Evolutionary conservation across 2,888 invertebrate species (phyloP), one percentile per base, ranked within the genome.

Genomic region (Vesta saturnalis): DNA sequence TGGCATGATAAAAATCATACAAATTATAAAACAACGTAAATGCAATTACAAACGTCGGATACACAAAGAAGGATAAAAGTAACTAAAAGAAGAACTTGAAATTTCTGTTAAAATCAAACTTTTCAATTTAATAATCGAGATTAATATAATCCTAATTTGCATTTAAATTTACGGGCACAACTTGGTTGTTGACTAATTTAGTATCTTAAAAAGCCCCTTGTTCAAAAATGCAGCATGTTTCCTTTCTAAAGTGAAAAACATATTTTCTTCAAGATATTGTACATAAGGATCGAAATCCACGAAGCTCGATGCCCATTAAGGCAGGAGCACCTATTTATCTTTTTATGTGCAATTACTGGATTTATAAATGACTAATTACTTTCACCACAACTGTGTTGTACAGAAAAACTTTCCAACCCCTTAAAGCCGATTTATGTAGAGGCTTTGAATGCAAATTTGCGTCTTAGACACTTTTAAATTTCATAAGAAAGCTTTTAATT

Each of bases 341-440:
- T 83, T 83, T 83, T 83, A 83, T 82, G 82, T 79, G 82, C 82
- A 83, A 83, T 83, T 83, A 83, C 83, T 79, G 81, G 81, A 80
- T 82, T 82, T 83, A 82, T 83, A 83, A 83, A 83, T 83, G 83
- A 83, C 82, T 83, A 83, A 83, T 83, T 83, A 81, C 81, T 77
- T 79, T 76, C 72, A 77, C 80, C 80, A 78, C 80, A 80, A 80
- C 80, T 80, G 80, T 78, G 78, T 77, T 76, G 73, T 76, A 77
- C 75, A 76, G 77, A 77, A 79, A 80, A 79, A 74, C 76, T 79
- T 80, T 74, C 73, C 77, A 79, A 78, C 79, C 78, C 79, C 81
- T 80, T 81, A 78, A 78, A 77, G 74, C 77, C 79, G 75, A 77
- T 78, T 78, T 78, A 77, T 79, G 74, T 73, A 72, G 71, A 72